Evolutionary conservation across 1,140 invertebrate species (phyloP), one percentile per base, ranked within the genome.

Genomic region (Tenebrio molitor): DNA sequence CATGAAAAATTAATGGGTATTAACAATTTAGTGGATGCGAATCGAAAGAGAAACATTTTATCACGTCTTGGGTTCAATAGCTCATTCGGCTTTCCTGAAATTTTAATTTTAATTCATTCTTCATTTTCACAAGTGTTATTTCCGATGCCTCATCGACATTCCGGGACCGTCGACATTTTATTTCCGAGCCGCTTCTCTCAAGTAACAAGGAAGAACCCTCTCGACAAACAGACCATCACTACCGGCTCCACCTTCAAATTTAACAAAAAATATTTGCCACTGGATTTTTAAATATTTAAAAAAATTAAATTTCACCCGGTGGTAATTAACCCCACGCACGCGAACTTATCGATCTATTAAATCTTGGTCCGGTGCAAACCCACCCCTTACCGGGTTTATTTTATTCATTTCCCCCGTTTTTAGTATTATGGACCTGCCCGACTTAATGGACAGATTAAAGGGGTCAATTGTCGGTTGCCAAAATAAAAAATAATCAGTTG

Each of bases 171-270:
- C 44, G 15, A 2, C 14, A 17, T 50, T 50, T 50, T 50, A 50
- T 50, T 50, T 50, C 44, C 44, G 44, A 50, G n/a, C 23, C 17
- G 17, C 23, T 50, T 50, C 44, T 50, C 23, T 50, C 44, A n/a
- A n/a, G n/a, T n/a, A 50, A 50, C 44, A 17, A 50, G 19, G 4
- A 17, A 50, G 12, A 4, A 4, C 12, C 42, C 15, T 44, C 17
- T 44, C 15, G 15, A 14, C 42, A 10, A 33, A 33, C 10, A 33
- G 4, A 10, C 29, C 10, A 33, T 10, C 10, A 10, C 29, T 5
- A 33, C 29, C 29, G 10, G 29, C 17, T 21, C 23, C 23, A 50
- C 23, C 16, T 12, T 21, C 19, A 19, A 23, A 10, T 17, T 6
- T 50, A 50, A 17, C n/a, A 17, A 10, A 8, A 50, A 50, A 50